phyloP scores from a whole-genome alignment of 1,140 invertebrate species.

The Drosophila mauritiana region DNA sequence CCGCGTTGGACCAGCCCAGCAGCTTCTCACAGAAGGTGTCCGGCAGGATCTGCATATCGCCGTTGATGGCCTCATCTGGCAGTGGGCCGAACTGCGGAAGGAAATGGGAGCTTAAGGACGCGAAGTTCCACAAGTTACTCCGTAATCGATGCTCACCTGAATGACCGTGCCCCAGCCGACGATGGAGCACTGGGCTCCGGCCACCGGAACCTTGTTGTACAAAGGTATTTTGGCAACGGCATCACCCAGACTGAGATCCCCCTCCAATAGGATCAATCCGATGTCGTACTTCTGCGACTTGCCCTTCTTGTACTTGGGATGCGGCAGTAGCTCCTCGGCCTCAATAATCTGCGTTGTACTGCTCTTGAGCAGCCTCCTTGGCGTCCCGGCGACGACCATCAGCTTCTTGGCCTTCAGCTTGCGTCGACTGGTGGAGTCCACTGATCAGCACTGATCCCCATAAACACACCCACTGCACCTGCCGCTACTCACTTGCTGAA shows the following conservation, averaged over 20 bases:
- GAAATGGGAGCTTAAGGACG: neutral
- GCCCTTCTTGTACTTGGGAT: slow-evolving; percentile 32
- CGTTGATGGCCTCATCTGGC: slow-evolving; percentile 48
- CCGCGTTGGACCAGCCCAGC: neutral
- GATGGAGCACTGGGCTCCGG: slow-evolving; percentile 37
- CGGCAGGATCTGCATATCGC: slow-evolving; percentile 19
- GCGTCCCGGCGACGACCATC: slow-evolving; percentile 46
- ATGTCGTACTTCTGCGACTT: slow-evolving; percentile 30
- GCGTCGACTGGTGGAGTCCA: too few species aligned
- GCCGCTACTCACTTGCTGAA: slow-evolving; percentile 10
- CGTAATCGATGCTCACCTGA: slow-evolving; percentile 29
- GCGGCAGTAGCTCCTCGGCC: slow-evolving; percentile 19
- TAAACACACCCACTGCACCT: too few species aligned
- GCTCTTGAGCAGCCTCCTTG: slow-evolving; percentile 30
- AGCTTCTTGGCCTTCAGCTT: slow-evolving; percentile 1
- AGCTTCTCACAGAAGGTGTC: slow-evolving; percentile 1
- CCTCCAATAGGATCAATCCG: slow-evolving; percentile 35
- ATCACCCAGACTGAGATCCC: neutral
- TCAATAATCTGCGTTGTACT: slow-evolving; percentile 10
- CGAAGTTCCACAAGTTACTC: too few species aligned
- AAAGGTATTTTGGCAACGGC: slow-evolving; percentile 14
- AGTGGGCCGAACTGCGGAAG: slow-evolving; percentile 26
- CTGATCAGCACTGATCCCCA: too few species aligned
- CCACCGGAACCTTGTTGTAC: neutral
- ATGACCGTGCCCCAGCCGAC: slow-evolving; percentile 70